Evolutionary conservation across 2,113 vertebrate species (phyloP).

Genomic region (Hippopotamus amphibius): DNA sequence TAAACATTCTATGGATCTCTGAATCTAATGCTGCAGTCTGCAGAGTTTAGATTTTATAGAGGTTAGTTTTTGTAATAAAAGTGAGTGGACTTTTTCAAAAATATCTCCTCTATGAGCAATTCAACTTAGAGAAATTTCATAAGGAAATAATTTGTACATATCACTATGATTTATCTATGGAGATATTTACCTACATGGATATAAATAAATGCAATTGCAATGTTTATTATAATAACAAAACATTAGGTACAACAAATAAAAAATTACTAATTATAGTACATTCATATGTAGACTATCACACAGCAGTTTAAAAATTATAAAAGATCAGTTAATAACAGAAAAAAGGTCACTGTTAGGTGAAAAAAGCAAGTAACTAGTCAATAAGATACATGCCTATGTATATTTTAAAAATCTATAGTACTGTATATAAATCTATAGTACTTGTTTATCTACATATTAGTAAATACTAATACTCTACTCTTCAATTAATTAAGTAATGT

Average conservation of each 20-base stretch:
- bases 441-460: neutral
- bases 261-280: neutral
- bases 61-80: neutral
- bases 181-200: neutral
- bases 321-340: neutral
- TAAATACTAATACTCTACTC: neutral
- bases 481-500: neutral
- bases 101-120: neutral
- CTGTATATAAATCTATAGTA: neutral
- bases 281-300: neutral
- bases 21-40: neutral
- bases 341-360: neutral
- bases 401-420: neutral
- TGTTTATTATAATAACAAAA: neutral
- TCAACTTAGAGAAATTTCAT: neutral
- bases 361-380: neutral
- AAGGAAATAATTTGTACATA: neutral
- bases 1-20: neutral
- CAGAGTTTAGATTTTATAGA: neutral
- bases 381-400: neutral
- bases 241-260: neutral
- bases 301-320: neutral
- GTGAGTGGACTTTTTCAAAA: neutral
- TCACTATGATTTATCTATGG: neutral
- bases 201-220: neutral